Conservation (phyloP, 2,888 invertebrate genomes). For the Cerastis leucographa region DNA sequence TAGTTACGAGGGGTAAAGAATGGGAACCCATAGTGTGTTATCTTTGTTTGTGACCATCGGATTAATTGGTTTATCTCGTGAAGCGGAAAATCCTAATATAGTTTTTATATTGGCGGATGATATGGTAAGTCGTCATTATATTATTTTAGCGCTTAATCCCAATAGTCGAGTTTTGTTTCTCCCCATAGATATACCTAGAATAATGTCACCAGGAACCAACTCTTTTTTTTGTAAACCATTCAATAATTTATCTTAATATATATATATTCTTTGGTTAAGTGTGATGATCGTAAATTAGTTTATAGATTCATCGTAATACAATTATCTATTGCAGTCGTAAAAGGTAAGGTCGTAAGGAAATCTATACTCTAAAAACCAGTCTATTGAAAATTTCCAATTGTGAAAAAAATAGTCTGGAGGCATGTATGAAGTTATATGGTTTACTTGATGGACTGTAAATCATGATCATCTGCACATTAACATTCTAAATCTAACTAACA, state of each 20-base stretch:
- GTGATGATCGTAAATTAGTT: slow-evolving; percentile 7
- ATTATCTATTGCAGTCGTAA: not conserved
- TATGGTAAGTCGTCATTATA: slow-evolving; percentile 91
- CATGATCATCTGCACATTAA: too few species aligned
- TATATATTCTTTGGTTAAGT: not conserved
- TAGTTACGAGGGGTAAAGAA: slow-evolving; percentile 3
- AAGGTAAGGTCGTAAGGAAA: not conserved
- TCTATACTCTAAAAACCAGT: not conserved
- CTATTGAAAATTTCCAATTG: not conserved
- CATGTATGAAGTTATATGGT: not conserved
- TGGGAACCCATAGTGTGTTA: slow-evolving; percentile 28
- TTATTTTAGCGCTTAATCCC: not conserved
- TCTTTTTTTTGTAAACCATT: not conserved
- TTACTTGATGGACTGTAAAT: not conserved
- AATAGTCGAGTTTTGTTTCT: not conserved
- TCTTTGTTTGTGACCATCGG: slow-evolving; percentile 15
- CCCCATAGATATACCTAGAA: not conserved
- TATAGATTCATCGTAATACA: not conserved
- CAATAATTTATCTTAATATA: not conserved
- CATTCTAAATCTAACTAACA: not conserved
- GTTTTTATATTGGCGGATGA: slow-evolving; percentile 95
- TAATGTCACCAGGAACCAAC: not conserved
- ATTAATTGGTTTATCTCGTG: slow-evolving; percentile 15
- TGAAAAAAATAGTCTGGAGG: not conserved
- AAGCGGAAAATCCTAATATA: slow-evolving; percentile 89